A percentile compares a stretch with the other conserved stretches of the same genome.
These are phyloP conservation scores for Nothoprocta pentlandii DNA, from an alignment of 2,113 vertebrate species.

Conservation along the genomic window DNA sequence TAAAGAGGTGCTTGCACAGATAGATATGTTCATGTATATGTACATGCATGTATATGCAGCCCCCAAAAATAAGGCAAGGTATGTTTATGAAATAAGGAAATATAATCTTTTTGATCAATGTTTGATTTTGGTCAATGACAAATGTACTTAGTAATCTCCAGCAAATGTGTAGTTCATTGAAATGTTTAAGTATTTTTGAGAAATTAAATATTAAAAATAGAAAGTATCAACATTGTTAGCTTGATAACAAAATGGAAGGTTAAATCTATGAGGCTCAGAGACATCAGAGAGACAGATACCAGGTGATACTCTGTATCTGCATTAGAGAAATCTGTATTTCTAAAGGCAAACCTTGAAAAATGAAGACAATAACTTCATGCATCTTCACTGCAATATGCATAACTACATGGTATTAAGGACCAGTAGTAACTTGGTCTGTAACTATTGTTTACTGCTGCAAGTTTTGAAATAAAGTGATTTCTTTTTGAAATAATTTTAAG, in stretches of 20 bases:
- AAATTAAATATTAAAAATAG: neutral
- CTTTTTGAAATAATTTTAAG: neutral
- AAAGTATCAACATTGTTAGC: neutral
- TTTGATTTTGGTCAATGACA: neutral
- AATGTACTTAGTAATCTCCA: neutral
- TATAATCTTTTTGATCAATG: neutral
- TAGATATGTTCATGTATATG: neutral
- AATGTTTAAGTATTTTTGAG: neutral
- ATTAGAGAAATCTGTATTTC: neutral
- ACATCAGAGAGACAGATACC: neutral
- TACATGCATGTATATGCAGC: neutral
- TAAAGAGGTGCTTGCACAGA: neutral
- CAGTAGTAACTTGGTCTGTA: neutral
- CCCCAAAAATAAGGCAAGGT: neutral
- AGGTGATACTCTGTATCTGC: neutral
- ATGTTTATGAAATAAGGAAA: neutral
- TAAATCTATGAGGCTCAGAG: neutral
- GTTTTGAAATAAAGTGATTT: neutral
- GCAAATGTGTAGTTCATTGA: neutral
- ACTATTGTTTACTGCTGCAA: neutral
- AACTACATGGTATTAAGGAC: neutral
- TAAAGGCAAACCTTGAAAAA: constrained; percentile 9
- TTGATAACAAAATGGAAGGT: neutral
- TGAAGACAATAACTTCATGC: neutral
- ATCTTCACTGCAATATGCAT: neutral